Evolutionary conservation across 2,113 vertebrate genomes (phyloP), one percentile per base, ranked within the genome.

Genomic region (Centrocercus urophasianus): DNA sequence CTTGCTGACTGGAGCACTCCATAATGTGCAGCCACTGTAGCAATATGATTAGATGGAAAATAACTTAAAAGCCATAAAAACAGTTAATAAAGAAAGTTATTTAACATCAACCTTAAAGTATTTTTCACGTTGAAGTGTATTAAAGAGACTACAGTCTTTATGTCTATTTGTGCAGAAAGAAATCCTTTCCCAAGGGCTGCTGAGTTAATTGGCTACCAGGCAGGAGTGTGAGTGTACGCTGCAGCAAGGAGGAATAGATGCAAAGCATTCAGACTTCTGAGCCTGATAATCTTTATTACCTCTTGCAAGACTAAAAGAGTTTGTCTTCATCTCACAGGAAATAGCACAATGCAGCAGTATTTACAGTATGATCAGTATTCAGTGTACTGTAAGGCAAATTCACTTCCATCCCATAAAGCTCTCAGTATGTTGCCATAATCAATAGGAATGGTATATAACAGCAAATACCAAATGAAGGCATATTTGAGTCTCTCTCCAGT

Each of bases 1-100:
- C 47, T 67, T 1, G 1, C 48, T 79, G 82, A 54, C 7, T 11
- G 71, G 59, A 83, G 54, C 66, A 48, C 75, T 95, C 48, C 59
- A 66, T 91, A 93, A 87, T 45, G 27, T 79, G 82, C 87, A 93
- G 78, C 21, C 50, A 28, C 45, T 73, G 88, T 85, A 80, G 74
- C 43, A 77, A n/a, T 66, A 42, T 42, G 36, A n/a, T 93, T 59
- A 76, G 59, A 61, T 59, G 36, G 30, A 63, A 96, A 93, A 83
- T 43, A 89, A 69, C 56, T 61, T 54, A 85, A 79, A 87, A 94
- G 34, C 50, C 15, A 48, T 83, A 89, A 94, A 79, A 87, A 30
- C 16, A 59, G 84, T 89, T 86, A 84, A 86, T 93, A 88, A 88
- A 88, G 60, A 18, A 74, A 96, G 47, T 59, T 91, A 63, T 63